Evolutionary conservation across 2,113 vertebrate species (phyloP).

Genomic region (Xenopus borealis): DNA sequence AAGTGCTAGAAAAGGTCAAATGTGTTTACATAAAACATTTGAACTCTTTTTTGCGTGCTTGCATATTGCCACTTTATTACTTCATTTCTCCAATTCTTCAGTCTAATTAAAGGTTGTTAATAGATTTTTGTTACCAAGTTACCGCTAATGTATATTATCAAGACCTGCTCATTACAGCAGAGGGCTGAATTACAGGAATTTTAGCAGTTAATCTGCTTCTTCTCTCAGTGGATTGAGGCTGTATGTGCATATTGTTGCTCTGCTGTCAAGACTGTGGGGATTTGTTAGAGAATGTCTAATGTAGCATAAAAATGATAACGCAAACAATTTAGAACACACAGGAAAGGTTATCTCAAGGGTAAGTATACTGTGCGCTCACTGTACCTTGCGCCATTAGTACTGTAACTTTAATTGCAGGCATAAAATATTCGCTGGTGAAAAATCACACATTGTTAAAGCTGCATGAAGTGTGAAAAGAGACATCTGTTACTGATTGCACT

Average conservation of each 20-base stretch:
- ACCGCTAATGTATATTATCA: neutral
- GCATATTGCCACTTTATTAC: too few relatives aligned
- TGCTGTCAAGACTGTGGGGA: neutral
- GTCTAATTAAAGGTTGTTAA: slow-evolving; percentile 5
- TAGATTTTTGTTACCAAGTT: slow-evolving; percentile 10
- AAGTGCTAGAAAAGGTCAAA: too few relatives aligned
- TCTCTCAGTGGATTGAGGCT: neutral
- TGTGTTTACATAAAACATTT: too few relatives aligned
- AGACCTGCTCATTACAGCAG: neutral
- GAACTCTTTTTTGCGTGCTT: too few relatives aligned
- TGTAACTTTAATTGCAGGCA: slow-evolving; percentile 50
- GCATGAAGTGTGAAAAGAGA: slow-evolving; percentile 60
- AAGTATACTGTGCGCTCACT: slow-evolving; percentile 48
- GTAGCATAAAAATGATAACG: neutral
- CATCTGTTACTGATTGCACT: slow-evolving; percentile 65
- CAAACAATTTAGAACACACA: slow-evolving; percentile 1
- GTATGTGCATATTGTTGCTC: neutral
- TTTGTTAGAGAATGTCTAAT: neutral
- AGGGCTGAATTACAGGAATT: neutral
- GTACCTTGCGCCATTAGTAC: slow-evolving; percentile 46
- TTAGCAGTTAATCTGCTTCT: neutral
- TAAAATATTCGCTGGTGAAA: slow-evolving; percentile 55
- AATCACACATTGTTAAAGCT: slow-evolving; percentile 57
- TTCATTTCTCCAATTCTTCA: neutral
- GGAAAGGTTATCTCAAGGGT: slow-evolving; percentile 34